Evolutionary conservation across 2,797 vertebrate genomes (phyloP).

Genomic region (Micromesistius poutassou): DNA sequence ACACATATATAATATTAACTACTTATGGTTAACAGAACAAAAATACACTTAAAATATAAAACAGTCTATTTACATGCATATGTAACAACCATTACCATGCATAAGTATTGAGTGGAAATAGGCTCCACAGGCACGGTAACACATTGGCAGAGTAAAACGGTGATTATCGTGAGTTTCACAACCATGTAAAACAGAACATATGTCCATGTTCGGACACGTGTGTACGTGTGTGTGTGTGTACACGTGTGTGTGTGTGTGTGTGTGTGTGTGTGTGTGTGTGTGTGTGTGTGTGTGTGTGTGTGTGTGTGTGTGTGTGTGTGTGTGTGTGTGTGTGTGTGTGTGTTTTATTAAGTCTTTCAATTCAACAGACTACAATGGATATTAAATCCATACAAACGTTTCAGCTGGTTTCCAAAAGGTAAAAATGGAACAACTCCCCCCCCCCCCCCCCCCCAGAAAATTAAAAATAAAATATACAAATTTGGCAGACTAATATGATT

Average conservation of each 20-base stretch:
- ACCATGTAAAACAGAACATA: too few species aligned
- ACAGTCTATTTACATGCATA: constrained; percentile 69
- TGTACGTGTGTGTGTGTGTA: too few species aligned
- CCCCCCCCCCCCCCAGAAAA: too few species aligned
- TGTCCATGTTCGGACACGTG: not conserved
- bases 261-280: too few species aligned
- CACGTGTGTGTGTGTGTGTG: too few species aligned
- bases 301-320: constrained; percentile 6
- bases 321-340: constrained; percentile 3
- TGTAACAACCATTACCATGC: constrained; percentile 46
- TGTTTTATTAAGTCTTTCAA: not conserved
- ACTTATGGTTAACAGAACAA: constrained; percentile 69
- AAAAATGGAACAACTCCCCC: too few species aligned
- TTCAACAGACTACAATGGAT: constrained; percentile 20
- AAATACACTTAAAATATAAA: constrained; percentile 57
- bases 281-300: not conserved
- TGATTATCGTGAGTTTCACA: not conserved
- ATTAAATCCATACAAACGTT: constrained; percentile 7
- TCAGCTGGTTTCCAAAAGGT: constrained; percentile 16
- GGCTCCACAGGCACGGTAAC: constrained; percentile 16
- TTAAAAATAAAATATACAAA: constrained; percentile 13
- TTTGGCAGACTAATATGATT: constrained; percentile 42
- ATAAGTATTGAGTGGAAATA: constrained; percentile 48
- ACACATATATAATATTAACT: constrained; percentile 55
- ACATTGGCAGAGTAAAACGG: not conserved